Evolutionary conservation across 2,113 vertebrate genomes (phyloP), one percentile per base, ranked within the genome.

Genomic region (Cairina moschata): DNA sequence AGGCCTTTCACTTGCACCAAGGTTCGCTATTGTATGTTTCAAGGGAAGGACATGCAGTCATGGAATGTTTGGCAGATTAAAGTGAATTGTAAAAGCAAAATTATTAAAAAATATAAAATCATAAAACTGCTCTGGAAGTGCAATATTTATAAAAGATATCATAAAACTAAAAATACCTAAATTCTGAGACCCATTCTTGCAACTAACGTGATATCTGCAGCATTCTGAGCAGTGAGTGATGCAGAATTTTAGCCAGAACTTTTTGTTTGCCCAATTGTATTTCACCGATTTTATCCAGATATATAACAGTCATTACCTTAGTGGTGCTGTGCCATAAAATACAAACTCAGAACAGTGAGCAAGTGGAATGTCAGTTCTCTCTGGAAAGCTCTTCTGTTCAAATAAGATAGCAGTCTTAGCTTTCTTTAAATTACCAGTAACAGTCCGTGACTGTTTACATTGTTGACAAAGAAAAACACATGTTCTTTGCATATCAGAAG

Each of bases 231-330:
- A 59, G 29, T 32, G 69, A 54, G 32, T 23, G 60, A 34, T 68
- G 23, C 12, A 52, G 68, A 14, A 62, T 84, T 92, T 76, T 86
- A 83, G 83, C 74, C 48, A 84, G 86, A 79, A 75, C 48, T 42
- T 81, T 72, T 40, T 81, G 62, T 91, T 79, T 36, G 8, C 62
- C 82, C 52, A 78, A 67, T 72, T 93, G 20, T 69, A n/a, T 93
- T 95, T 75, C 77, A 79, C 52, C 94, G 60, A 71, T 77, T 95
- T 92, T 81, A 78, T 86, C 59, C 72, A 86, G 26, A 74, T 60
- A 90, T 6, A 9, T 29, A 81, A 50, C 44, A 55, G 36, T 60
- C 89, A 62, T 17, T 65, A 25, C 48, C 72, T 94, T 31, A 44
- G 28, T 65, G 40, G 44, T 87, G 66, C 67, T 54, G 87, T 79